phyloP scores from a whole-genome alignment of 1,140 invertebrate species.

The Sycobia sp. region DNA sequence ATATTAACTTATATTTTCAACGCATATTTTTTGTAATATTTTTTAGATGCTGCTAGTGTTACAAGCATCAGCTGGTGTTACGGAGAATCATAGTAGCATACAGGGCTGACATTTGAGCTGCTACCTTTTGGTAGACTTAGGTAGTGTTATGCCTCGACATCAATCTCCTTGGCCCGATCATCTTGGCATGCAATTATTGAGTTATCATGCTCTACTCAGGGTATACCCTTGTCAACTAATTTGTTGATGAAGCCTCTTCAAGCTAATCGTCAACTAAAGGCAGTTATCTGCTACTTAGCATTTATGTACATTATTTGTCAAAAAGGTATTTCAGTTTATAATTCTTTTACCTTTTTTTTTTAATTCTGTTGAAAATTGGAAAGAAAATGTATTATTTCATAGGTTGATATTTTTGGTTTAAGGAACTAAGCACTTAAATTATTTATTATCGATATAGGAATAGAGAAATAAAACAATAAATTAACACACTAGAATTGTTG shows the following conservation, averaged over 20 bases:
- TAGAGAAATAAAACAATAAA: too few species aligned
- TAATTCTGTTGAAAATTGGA: too few species aligned
- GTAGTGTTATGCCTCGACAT: constrained; percentile 58
- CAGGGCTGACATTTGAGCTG: constrained; percentile 58
- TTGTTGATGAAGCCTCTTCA: constrained; percentile 59
- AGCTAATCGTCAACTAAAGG: constrained; percentile 53
- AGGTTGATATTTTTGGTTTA: too few species aligned
- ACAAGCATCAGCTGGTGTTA: constrained; percentile 51
- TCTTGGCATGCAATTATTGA: constrained; percentile 55
- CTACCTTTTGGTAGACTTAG: constrained; percentile 58
- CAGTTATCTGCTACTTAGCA: constrained; percentile 60
- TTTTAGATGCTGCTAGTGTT: constrained; percentile 58
- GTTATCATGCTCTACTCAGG: constrained; percentile 55
- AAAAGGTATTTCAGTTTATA: constrained; percentile 50
- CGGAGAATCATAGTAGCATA: constrained; percentile 49
- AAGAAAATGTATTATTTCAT: too few species aligned
- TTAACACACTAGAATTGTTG: too few species aligned
- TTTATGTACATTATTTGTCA: constrained; percentile 62
- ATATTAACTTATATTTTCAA: too few species aligned
- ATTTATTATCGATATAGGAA: too few species aligned
- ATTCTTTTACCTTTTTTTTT: too few species aligned
- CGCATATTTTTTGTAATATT: too few species aligned
- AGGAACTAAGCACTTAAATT: too few species aligned
- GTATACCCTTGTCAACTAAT: constrained; percentile 53
- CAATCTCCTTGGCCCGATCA: constrained; percentile 51